These are phyloP conservation scores for Pristionchus maxplancki DNA, from an alignment of 2,888 invertebrate genomes.

Conservation along the genomic window DNA sequence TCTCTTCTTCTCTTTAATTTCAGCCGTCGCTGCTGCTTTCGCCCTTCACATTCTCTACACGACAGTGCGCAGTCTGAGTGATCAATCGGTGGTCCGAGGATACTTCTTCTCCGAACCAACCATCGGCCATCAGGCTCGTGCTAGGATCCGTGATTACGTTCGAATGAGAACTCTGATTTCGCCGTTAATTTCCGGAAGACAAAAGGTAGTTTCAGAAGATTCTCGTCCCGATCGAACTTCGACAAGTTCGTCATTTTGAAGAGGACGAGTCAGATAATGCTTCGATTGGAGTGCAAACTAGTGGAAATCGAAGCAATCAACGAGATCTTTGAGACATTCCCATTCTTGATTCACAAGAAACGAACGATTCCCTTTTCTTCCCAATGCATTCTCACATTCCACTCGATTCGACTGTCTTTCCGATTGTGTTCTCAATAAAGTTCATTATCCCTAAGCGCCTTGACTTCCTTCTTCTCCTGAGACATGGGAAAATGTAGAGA, in stretches of 20 bases:
- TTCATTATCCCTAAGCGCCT: not conserved
- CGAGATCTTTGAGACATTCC: slow-evolving; percentile 1
- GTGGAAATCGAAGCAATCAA: slow-evolving; percentile 58
- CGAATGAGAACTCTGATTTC: too few species aligned
- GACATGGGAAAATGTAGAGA: too few species aligned
- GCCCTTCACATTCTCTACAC: slow-evolving; percentile 69
- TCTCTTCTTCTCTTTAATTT: slow-evolving; percentile 52
- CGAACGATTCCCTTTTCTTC: not conserved
- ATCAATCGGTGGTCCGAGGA: slow-evolving; percentile 69
- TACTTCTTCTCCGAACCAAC: slow-evolving; percentile 75
- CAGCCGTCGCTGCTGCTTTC: slow-evolving; percentile 68
- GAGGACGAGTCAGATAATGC: slow-evolving; percentile 70
- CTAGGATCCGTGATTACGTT: too few species aligned
- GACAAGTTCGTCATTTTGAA: slow-evolving; percentile 68
- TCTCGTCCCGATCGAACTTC: slow-evolving; percentile 75
- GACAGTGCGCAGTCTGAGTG: slow-evolving; percentile 64
- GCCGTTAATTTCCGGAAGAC: too few species aligned
- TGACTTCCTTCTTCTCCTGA: too few species aligned
- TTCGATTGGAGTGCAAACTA: slow-evolving; percentile 75
- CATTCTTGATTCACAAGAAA: not conserved
- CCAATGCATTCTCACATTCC: not conserved
- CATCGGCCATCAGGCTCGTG: slow-evolving; percentile 74
- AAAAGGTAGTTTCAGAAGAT: slow-evolving; percentile 75
- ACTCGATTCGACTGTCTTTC: slow-evolving; percentile 26
- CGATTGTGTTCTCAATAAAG: not conserved